These are phyloP conservation scores for Vanacampus margaritifer DNA, from an alignment of 2,113 vertebrate genomes.

Conservation along the genomic window DNA sequence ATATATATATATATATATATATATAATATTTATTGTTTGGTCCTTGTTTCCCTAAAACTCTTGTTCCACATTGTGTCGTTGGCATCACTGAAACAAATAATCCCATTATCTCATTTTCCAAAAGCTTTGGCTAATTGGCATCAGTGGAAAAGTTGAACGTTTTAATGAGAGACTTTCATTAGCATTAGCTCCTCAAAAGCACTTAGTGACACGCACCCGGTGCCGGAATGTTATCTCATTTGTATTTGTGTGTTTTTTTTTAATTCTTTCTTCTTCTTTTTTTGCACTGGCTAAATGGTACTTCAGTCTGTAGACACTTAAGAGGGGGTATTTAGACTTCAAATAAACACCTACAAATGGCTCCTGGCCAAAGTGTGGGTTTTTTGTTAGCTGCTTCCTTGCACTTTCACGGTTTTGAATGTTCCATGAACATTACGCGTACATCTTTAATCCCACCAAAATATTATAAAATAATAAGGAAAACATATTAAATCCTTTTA, in stretches of 20 bases:
- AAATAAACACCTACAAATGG: constrained; percentile 20
- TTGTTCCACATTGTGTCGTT: not conserved
- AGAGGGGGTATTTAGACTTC: constrained; percentile 10
- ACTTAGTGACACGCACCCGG: not conserved
- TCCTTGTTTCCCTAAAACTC: constrained; percentile 11
- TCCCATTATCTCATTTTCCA: constrained; percentile 18
- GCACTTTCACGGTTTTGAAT: not conserved
- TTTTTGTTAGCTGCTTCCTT: not conserved
- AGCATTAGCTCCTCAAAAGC: constrained; percentile 10
- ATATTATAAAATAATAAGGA: no score
- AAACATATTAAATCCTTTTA: no score
- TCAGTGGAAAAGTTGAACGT: constrained; percentile 17
- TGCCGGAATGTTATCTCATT: not conserved
- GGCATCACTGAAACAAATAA: not conserved
- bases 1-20: not conserved
- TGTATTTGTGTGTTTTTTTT: not conserved
- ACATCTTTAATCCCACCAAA: no score
- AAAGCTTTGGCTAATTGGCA: constrained; percentile 22
- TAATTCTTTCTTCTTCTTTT: constrained; percentile 21
- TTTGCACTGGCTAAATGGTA: constrained; percentile 15
- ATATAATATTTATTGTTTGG: not conserved
- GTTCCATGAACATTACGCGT: no score
- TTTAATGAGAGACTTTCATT: constrained; percentile 27
- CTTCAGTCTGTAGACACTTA: constrained; percentile 19
- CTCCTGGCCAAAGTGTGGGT: constrained; percentile 1